These are phyloP conservation scores for Peromyscus maniculatus DNA, from an alignment of 2,113 vertebrate genomes.

Conservation along the genomic window DNA sequence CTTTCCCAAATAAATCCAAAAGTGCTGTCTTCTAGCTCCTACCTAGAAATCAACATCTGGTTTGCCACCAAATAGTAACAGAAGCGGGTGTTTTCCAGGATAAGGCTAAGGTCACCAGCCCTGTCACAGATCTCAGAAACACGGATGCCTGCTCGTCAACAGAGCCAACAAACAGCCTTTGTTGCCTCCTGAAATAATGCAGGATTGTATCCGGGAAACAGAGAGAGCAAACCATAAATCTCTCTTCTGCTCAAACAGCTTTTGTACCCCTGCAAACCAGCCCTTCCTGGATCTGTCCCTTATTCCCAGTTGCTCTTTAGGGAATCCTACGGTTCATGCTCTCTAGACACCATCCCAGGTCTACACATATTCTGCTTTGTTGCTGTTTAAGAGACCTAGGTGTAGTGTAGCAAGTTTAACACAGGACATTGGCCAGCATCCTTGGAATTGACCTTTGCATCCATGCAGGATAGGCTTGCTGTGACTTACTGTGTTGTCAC, in stretches of 20 bases:
- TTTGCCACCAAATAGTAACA: constrained; percentile 30
- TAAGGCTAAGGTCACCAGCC: constrained; percentile 28
- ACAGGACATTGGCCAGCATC: neutral
- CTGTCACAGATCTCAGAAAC: constrained; percentile 35
- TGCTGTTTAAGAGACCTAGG: neutral
- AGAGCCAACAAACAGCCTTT: constrained; percentile 27
- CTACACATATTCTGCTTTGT: neutral
- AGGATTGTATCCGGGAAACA: neutral
- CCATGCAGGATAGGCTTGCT: neutral
- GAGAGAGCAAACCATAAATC: constrained; percentile 42
- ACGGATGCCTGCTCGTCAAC: neutral
- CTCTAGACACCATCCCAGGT: neutral
- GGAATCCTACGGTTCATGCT: neutral
- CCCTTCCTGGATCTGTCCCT: neutral
- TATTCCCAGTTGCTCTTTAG: neutral
- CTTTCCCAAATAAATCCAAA: constrained; percentile 36
- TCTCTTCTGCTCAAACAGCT: constrained; percentile 7
- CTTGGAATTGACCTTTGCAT: neutral
- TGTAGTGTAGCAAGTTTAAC: neutral
- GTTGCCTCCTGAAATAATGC: constrained; percentile 4
- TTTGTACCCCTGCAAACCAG: neutral
- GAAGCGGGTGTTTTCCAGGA: constrained; percentile 61
- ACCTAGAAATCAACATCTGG: constrained; percentile 19
- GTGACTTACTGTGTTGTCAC: neutral
- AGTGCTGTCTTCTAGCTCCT: neutral